Evolutionary conservation across 2,113 vertebrate genomes (phyloP), one percentile per base, ranked within the genome.

Genomic region (Pipa parva): DNA sequence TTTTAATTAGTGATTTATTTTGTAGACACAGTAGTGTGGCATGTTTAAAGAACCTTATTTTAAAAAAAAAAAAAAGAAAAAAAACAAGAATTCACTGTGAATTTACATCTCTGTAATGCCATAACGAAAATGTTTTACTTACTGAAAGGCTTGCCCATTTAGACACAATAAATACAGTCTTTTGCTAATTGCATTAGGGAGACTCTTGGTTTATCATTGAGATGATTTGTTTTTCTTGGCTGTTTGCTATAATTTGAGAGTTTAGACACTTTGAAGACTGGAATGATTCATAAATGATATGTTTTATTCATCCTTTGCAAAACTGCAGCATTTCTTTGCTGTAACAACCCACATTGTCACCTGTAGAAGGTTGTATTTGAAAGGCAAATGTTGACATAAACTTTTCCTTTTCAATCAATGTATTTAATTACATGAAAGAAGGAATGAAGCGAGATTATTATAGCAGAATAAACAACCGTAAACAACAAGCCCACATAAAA

Each of bases 1-100:
- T 68, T 81, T 82, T 76, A 79, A 70, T 70, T 70, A 70, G 66
- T 60, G 66, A 70, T 61, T 70, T 70, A 70, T 70, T 70, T 70
- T 48, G 36, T 61, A 51, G 37, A 49, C 59, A 68, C 56, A 52
- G 65, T 68, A 59, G 65, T 60, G 45, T 68, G 65, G 59, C 65
- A 68, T 68, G 65, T 68, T 68, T 68, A 68, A 57, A 60, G 45
- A 59, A 45, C 4, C 31, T 12, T n/a, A n/a, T n/a, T n/a, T n/a
- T n/a, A n/a, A n/a, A n/a, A n/a, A n/a, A n/a, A n/a, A n/a, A n/a
- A n/a, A n/a, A n/a, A n/a, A 50, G 20, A 36, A 36, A 36, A 33
- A 36, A 29, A 25, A 26, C 22, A 28, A n/a, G 51, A 49, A 51
- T 68, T 46, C 26, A 42, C 25, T 33, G 31, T 70, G 49, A n/a